Base-by-base conservation (phyloP, 2,888 invertebrate genomes). In the Lithophane leautieri region DNA sequence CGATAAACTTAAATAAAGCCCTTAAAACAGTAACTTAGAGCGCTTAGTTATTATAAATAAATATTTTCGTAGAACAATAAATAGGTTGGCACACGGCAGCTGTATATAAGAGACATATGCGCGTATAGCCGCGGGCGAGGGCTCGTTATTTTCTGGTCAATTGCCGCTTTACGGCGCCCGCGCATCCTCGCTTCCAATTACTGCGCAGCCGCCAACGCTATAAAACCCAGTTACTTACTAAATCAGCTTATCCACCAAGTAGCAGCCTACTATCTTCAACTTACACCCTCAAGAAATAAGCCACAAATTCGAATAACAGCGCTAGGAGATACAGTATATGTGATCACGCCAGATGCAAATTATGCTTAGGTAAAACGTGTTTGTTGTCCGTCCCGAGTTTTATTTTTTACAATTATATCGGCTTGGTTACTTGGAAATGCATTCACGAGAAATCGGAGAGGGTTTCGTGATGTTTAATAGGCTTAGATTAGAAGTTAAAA, bases 141-240 rank as follows among this genome's bases (percentile, higher is more conserved):
- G 95, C 96, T 96, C 94, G 96, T 96, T 96, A 96, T 96, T 96
- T 96, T 96, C 96, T 96, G 96, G 96, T 96, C 96, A 95, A 96
- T 96, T 95, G 96, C 95, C 93, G 94, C 94, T 96, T 95, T 96
- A 95, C 93, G 91, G 95, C 95, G 96, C 93, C 94, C 94, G 96
- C 95, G 96, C 96, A 96, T 96, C 96, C 94, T 95, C 94, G 93
- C 95, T 93, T 96, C 96, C 96, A 96, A 96, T 96, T 96, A 96
- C 94, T 91, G 92, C 92, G 91, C 95, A 93, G 96, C 96, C 96
- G 96, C 95, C 95, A 95, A 92, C 93, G 94, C 94, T 90, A 96
- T 96, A 96, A 96, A 96, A 94, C 83, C 79, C 77, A 82, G 70
- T 81, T 70, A 56, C 75, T 83, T 69, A 65, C 34, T 76, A 78